Evolutionary conservation across 1,140 invertebrate species (phyloP).

Genomic region (Ceratina calcarata): DNA sequence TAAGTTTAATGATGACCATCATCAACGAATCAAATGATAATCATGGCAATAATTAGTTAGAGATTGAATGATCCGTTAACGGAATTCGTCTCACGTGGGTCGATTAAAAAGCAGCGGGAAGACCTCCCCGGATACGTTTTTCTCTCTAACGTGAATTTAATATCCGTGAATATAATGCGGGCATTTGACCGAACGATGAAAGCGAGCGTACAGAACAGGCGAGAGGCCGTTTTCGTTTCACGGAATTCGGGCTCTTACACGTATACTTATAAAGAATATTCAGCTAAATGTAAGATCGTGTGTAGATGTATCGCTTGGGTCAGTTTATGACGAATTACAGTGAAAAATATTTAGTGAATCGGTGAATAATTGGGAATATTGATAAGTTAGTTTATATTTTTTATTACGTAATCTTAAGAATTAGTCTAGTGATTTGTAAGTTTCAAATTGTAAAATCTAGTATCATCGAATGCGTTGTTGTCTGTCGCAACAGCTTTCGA

Average conservation of each 20-base stretch:
- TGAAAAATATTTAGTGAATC: too few relatives aligned
- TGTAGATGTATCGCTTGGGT: constrained; percentile 40
- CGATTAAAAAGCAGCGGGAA: background rate
- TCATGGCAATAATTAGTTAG: too few relatives aligned
- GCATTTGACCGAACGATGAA: constrained; percentile 38
- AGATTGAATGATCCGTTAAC: background rate
- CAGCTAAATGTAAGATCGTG: constrained; percentile 48
- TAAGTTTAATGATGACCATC: too few relatives aligned
- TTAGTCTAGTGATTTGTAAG: too few relatives aligned
- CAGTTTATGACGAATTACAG: constrained; percentile 25
- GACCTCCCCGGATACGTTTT: constrained; percentile 32
- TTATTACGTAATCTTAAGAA: too few relatives aligned
- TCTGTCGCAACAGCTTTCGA: too few relatives aligned
- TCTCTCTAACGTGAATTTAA: constrained; percentile 37
- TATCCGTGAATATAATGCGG: constrained; percentile 47
- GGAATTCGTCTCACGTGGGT: background rate
- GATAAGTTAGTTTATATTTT: background rate
- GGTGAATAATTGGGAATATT: too few relatives aligned
- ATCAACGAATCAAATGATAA: too few relatives aligned
- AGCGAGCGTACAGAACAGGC: constrained; percentile 26
- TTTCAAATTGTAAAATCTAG: too few relatives aligned
- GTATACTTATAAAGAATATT: constrained; percentile 49
- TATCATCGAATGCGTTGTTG: too few relatives aligned
- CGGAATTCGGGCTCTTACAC: background rate
- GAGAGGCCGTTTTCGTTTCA: constrained; percentile 7